Percentiles rank a stretch among this genome's conserved stretches.
Evolutionary conservation across 1,140 invertebrate genomes (phyloP).

Genomic region (Physella acuta): DNA sequence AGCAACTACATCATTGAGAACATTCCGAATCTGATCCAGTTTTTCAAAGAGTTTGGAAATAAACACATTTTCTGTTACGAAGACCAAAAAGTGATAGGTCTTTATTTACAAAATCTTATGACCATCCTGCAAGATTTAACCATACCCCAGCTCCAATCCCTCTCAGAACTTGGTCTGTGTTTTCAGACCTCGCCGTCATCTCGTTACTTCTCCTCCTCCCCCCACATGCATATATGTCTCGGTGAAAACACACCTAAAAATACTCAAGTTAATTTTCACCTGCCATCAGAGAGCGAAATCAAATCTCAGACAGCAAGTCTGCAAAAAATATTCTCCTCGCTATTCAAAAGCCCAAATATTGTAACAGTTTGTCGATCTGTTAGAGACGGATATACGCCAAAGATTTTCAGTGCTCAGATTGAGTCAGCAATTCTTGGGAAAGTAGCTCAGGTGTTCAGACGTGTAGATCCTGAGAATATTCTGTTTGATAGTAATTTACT

Average conservation of each 20-base stretch:
- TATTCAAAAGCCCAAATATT: constrained; percentile 21
- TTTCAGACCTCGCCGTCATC: constrained; percentile 36
- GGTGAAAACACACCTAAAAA: constrained; percentile 39
- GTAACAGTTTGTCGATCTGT: constrained; percentile 46
- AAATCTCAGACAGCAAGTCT: constrained; percentile 25
- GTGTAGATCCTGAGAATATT: constrained; percentile 27
- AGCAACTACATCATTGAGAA: constrained; percentile 19
- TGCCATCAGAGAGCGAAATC: constrained; percentile 36
- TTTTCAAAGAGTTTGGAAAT: neutral
- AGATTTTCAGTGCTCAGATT: constrained; percentile 29
- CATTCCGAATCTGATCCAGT: neutral
- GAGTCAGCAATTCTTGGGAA: constrained; percentile 31
- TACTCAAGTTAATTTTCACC: constrained; percentile 36
- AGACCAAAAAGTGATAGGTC: constrained; percentile 6
- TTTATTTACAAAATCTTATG: constrained; percentile 27
- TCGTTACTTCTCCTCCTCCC: constrained; percentile 15
- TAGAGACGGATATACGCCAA: constrained; percentile 47
- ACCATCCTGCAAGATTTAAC: constrained; percentile 20
- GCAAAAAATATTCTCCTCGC: constrained; percentile 26
- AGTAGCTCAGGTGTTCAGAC: constrained; percentile 29
- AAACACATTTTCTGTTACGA: constrained; percentile 4
- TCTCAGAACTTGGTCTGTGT: constrained; percentile 41
- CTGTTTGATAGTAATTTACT: constrained; percentile 43
- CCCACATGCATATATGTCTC: constrained; percentile 35
- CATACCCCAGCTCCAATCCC: constrained; percentile 23